phyloP scores from a whole-genome alignment of 2,888 invertebrate genomes.

The Urechis unicinctus region DNA sequence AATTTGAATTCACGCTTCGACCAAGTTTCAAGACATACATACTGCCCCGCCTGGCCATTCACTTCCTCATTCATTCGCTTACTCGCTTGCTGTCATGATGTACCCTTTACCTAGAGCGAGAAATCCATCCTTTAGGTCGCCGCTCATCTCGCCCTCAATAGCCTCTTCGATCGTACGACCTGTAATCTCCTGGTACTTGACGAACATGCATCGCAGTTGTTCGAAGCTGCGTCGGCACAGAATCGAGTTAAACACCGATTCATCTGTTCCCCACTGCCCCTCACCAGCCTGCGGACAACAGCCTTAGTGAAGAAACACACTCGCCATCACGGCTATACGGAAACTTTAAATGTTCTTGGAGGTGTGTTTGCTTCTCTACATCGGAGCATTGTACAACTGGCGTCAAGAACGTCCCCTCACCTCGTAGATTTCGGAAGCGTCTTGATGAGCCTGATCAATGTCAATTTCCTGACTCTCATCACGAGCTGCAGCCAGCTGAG shows the following conservation, averaged over 20 bases:
- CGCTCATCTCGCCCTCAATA: conserved; percentile 38
- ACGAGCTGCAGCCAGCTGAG: conserved; percentile 26
- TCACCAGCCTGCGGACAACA: conserved; percentile 32
- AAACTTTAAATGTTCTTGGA: too few species aligned
- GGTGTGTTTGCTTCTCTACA: too few species aligned
- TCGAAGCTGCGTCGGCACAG: conserved; percentile 26
- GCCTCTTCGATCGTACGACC: conserved; percentile 32
- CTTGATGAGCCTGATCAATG: conserved; percentile 22
- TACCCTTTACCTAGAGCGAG: conserved; percentile 36
- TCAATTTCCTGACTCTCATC: conserved; percentile 20
- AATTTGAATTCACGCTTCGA: too few species aligned
- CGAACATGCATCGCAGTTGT: conserved; percentile 27
- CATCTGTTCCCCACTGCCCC: conserved; percentile 34
- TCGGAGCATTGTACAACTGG: too few species aligned
- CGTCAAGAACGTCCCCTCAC: too few species aligned
- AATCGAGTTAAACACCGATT: conserved; percentile 30
- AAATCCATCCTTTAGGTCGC: conserved; percentile 36
- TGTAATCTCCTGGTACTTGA: conserved; percentile 23
- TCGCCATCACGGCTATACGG: too few species aligned
- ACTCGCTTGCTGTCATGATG: too few species aligned
- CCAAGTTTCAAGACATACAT: too few species aligned
- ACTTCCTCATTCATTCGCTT: too few species aligned
- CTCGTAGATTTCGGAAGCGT: conserved; percentile 32
- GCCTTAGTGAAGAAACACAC: too few species aligned
- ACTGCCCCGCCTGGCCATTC: too few species aligned